Base-by-base conservation (phyloP, 2,113 vertebrate genomes). In the Mastomys natalensis region DNA sequence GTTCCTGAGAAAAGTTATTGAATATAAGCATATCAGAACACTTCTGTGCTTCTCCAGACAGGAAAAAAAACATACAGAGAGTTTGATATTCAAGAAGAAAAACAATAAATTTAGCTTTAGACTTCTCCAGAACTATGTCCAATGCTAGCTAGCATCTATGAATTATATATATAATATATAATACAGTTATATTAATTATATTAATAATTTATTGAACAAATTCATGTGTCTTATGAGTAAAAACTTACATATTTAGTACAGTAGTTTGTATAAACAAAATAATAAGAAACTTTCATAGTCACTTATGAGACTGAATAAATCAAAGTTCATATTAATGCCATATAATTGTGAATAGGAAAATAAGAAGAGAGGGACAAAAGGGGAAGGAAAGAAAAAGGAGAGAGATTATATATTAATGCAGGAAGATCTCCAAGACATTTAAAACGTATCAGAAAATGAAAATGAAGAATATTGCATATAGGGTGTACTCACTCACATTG, bases 251-350 rank as follows among this genome's bases (percentile, higher is more conserved):
- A 87, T 87, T 84, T 22, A 72, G n/a, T 60, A 86, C 1, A 74
- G 11, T 4, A 64, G 26, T 88, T 95, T 95, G 53, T 68, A 93
- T 81, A 80, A 88, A 86, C 34, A 92, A 78, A 77, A 24, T 31
- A 93, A 70, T 81, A 92, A 90, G 96, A 81, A 95, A 90, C 48
- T 64, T 62, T 62, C 72, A 90, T 92, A 82, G 89, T n/a, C 92
- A 2, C 85, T 60, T 22, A 94, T 34, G 51, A 72, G 1, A 12
- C 6, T 77, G 24, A 95, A 51, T 85, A 92, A 90, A 80, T 86
- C 86, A 81, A 34, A 91, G 90, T 29, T 26, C 3, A 72, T 13
- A 88, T 64, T 37, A 64, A n/a, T 92, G 64, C 7, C 62, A 34
- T 1, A 72, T 34, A 88, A 62, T 31, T 64, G 24, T 80, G 40